phyloP scores from a whole-genome alignment of 2,797 vertebrate species.

The Anas bahamensis region DNA sequence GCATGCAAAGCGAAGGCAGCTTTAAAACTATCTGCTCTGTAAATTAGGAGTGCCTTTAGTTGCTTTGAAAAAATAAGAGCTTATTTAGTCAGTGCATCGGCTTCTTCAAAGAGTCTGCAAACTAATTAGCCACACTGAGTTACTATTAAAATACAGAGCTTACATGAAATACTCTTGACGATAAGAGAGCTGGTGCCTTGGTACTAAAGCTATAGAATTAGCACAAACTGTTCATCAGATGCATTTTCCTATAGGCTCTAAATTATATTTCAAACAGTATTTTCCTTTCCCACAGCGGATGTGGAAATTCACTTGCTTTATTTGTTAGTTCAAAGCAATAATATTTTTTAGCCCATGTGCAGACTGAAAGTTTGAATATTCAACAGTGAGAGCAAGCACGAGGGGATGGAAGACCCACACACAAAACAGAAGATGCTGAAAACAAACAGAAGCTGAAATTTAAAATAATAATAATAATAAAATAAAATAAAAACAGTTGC shows the following conservation, averaged over 20 bases:
- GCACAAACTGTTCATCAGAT: slow-evolving; percentile 35
- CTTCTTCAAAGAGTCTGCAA: slow-evolving; percentile 55
- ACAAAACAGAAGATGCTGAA: not conserved
- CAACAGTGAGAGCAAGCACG: accelerated
- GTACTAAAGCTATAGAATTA: slow-evolving; percentile 22
- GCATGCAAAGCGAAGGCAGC: slow-evolving; percentile 25
- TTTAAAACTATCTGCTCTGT: slow-evolving; percentile 40
- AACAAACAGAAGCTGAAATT: not conserved
- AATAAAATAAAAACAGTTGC: not conserved
- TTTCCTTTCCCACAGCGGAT: not conserved
- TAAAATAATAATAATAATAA: not conserved
- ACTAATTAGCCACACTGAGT: slow-evolving; percentile 52
- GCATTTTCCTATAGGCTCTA: slow-evolving; percentile 48
- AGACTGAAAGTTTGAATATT: slow-evolving; percentile 53
- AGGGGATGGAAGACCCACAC: not conserved
- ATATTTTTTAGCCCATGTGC: not conserved
- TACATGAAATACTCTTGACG: slow-evolving; percentile 50
- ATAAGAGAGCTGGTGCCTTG: slow-evolving; percentile 32
- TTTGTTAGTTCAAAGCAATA: slow-evolving; percentile 56
- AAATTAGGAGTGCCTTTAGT: slow-evolving; percentile 53
- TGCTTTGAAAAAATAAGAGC: slow-evolving; percentile 58
- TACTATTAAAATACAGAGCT: slow-evolving; percentile 48
- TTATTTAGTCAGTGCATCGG: slow-evolving; percentile 39
- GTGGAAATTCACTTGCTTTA: slow-evolving; percentile 51
- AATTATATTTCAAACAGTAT: slow-evolving; percentile 35